These are phyloP conservation scores for Platygyra sinensis DNA, from an alignment of 64 coral and sea anemone genomes.

Conservation along the genomic window DNA sequence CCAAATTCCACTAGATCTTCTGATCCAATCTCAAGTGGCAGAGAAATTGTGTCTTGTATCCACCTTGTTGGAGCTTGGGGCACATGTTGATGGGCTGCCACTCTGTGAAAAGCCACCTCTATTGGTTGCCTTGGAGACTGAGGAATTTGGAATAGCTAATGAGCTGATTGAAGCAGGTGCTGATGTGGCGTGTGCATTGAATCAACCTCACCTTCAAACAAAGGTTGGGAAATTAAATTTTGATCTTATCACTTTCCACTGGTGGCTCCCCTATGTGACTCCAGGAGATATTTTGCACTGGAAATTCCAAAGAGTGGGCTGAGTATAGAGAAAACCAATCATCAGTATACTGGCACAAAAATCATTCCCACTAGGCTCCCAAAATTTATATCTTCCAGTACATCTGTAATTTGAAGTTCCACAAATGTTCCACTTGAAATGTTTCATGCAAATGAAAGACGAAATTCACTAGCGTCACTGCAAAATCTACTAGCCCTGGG, in stretches of 20 bases:
- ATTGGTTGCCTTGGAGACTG: slow-evolving; percentile 28
- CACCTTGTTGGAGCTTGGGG: slow-evolving; percentile 62
- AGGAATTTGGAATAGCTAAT: slow-evolving; percentile 40
- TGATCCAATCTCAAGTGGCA: slow-evolving; percentile 38
- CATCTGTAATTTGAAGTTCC: too few relatives aligned
- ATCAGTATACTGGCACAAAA: too few relatives aligned
- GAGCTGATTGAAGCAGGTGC: slow-evolving; percentile 52
- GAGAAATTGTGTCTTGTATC: slow-evolving; percentile 29
- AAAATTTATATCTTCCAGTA: too few relatives aligned
- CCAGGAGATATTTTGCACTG: too few relatives aligned
- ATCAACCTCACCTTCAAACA: slow-evolving; percentile 14
- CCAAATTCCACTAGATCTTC: slow-evolving; percentile 50
- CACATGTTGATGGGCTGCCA: slow-evolving; percentile 50
- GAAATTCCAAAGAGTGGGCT: too few relatives aligned
- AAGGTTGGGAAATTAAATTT: not conserved
- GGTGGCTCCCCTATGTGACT: too few relatives aligned
- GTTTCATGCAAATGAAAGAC: too few relatives aligned
- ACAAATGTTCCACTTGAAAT: too few relatives aligned
- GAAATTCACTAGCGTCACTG: too few relatives aligned
- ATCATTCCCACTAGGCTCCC: too few relatives aligned
- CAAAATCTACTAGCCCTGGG: too few relatives aligned
- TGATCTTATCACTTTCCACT: not conserved
- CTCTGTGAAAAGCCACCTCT: slow-evolving; percentile 59
- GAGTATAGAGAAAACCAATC: too few relatives aligned
- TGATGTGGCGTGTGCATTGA: slow-evolving; percentile 31